Base-by-base conservation (phyloP, 23 tunicate species). In the Styela clava region DNA sequence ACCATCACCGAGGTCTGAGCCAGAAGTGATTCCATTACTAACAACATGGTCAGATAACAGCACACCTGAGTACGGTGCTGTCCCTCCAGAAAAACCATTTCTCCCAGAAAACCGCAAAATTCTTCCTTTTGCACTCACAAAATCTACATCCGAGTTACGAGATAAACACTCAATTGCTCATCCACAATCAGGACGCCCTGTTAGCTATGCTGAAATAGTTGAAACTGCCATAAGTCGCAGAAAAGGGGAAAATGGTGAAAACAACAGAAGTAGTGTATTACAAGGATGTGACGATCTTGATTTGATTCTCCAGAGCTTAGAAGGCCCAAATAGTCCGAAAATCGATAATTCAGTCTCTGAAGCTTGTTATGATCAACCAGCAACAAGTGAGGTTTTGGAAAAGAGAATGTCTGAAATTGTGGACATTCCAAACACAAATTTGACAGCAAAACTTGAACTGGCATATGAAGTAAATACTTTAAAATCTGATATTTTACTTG, bases 391-490 rank as follows among this genome's bases (percentile, higher is more conserved):
- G 24, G 22, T 22, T 67, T 16, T 29, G 23, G 31, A 27, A 67
- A 29, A 16, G 0, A 67, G 71, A 67, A 67, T 25, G 71, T 67
- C 71, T 67, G 71, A 67, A 67, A 1, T 18, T 18, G 2, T 16
- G 31, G 16, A 0, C 22, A 67, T 29, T 67, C 23, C 1, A 67
- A 61, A 0, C 64, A 23, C 22, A 21, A 61, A 61, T 21, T 61
- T 61, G 64, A 7, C 56, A 44, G 31, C 19, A 24, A 67, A 67
- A 67, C 31, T 25, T 22, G 71, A 67, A 18, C 71, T 67, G 0
- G 71, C 71, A 25, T 67, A 67, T 67, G 71, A 27, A 22, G 71
- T 67, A 12, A 67, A 67, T 67, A 29, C 30, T 18, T 18, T 67
- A 29, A 67, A 67, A 27, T 25, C 30, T 22, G 24, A 22, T 25